Conservation (phyloP, 2,888 invertebrate species). For the Orthosia cruda region DNA sequence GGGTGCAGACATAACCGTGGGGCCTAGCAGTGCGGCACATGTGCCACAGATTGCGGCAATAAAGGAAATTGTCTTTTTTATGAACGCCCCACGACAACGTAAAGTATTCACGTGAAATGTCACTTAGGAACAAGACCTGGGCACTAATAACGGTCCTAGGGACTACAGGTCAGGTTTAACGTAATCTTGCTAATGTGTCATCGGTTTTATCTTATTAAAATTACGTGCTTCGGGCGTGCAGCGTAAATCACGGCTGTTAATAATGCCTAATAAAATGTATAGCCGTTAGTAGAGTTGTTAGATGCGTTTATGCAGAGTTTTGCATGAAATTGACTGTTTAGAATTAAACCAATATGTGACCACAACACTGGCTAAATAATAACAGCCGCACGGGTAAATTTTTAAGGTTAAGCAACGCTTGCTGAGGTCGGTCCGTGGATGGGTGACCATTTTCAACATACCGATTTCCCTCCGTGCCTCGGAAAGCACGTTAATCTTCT, state of each 20-base stretch:
- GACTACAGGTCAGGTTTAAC: constrained; percentile 39
- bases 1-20: constrained; percentile 88
- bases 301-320: constrained; percentile 18
- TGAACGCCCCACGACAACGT: constrained; percentile 88
- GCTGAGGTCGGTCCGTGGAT: no score
- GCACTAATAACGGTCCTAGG: constrained; percentile 63
- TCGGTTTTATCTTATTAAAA: constrained; percentile 55
- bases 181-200: constrained; percentile 58
- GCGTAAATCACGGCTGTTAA: constrained; percentile 47
- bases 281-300: constrained; percentile 34
- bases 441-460: no score
- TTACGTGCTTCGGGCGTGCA: constrained; percentile 43
- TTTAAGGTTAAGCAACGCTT: no score
- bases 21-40: constrained; percentile 85
- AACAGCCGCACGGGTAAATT: no score
- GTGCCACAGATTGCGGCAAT: constrained; percentile 91
- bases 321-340: not conserved
- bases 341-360: not conserved
- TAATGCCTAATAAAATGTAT: constrained; percentile 45
- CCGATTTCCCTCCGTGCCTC: no score
- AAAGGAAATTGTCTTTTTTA: constrained; percentile 92
- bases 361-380: no score
- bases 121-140: constrained; percentile 75
- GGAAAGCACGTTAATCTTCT: no score
- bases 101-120: constrained; percentile 85